These are phyloP conservation scores for Stratiomys singularior DNA, from an alignment of 2,888 invertebrate genomes.

Conservation along the genomic window DNA sequence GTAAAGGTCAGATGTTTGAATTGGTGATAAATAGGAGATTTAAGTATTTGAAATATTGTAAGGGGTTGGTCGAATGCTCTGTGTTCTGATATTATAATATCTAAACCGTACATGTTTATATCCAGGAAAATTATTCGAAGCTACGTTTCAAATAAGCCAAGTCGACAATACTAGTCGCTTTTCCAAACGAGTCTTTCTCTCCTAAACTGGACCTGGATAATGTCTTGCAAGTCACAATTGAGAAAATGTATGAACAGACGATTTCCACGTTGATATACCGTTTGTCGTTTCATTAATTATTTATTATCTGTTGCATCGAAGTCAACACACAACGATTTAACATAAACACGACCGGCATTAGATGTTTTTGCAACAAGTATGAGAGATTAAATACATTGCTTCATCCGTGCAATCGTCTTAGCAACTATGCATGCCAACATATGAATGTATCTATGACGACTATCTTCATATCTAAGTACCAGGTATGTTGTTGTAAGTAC, in stretches of 20 bases:
- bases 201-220: too few relatives aligned
- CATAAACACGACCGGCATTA: slow-evolving; percentile 26
- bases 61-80: too few relatives aligned
- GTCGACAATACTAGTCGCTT: too few relatives aligned
- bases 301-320: slow-evolving; percentile 36
- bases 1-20: too few relatives aligned
- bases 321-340: slow-evolving; percentile 8
- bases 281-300: slow-evolving; percentile 39
- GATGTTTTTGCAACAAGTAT: slow-evolving; percentile 6
- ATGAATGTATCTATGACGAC: background rate
- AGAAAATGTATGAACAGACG: slow-evolving; percentile 1
- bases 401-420: too few relatives aligned
- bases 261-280: slow-evolving; percentile 25
- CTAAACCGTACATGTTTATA: too few relatives aligned
- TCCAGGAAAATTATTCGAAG: too few relatives aligned
- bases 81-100: too few relatives aligned
- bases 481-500: background rate
- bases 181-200: background rate
- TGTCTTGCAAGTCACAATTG: background rate
- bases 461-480: background rate
- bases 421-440: too few relatives aligned
- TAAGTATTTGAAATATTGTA: too few relatives aligned
- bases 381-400: background rate
- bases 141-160: too few relatives aligned
- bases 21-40: too few relatives aligned